Conservation (phyloP, 1,140 invertebrate species). For the Musca domestica region DNA sequence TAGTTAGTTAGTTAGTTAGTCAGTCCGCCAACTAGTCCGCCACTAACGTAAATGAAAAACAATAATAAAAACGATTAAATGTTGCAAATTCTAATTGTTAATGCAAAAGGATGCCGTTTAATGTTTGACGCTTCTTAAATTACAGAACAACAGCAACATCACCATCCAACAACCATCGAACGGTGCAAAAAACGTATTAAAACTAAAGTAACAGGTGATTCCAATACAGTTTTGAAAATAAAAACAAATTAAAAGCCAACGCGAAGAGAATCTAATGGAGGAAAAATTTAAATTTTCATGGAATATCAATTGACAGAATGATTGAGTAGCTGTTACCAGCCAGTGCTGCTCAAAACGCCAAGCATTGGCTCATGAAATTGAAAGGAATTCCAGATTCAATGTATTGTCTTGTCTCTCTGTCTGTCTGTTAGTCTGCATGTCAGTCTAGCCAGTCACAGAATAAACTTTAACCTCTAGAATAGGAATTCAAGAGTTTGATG, state of each 20-base stretch:
- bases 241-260: not conserved
- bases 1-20: no score
- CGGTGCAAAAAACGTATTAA: not conserved
- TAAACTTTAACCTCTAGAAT: conserved; percentile 15
- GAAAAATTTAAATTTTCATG: conserved; percentile 18
- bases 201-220: not conserved
- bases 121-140: no score
- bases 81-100: conserved; percentile 19
- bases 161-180: not conserved
- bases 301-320: conserved; percentile 22
- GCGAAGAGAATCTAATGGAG: not conserved
- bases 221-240: not conserved
- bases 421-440: no score
- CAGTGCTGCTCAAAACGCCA: not conserved
- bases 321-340: conserved; percentile 3
- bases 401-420: no score
- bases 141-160: not conserved
- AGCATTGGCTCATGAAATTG: no score
- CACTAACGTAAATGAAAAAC: no score
- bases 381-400: conserved; percentile 15
- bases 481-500: not conserved
- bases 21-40: no score
- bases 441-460: not conserved
- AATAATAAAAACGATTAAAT: conserved; percentile 13
- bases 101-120: conserved; percentile 9